Conservation (phyloP, 2,113 vertebrate species). For the Sakesphorus luctuosus region DNA sequence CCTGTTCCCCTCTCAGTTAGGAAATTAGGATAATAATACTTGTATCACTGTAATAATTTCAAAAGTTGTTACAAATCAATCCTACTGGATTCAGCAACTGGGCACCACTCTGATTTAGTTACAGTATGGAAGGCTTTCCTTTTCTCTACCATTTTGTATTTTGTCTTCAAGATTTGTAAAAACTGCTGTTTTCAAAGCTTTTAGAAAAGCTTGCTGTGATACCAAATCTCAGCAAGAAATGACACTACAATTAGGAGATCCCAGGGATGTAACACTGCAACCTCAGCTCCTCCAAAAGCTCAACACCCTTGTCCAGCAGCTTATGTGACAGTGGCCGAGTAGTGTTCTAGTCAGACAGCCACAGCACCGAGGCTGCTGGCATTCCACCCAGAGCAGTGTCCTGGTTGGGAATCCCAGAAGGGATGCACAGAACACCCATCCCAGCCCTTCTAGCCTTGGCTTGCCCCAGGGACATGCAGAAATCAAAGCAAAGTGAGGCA, state of each 20-base stretch:
- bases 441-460: not conserved
- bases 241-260: not conserved
- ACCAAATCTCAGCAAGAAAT: not conserved
- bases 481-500: not conserved
- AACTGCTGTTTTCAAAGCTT: not conserved
- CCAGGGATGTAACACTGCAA: not conserved
- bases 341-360: not conserved
- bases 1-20: not conserved
- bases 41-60: not conserved
- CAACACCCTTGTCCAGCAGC: not conserved
- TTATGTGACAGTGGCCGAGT: fast-evolving
- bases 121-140: not conserved
- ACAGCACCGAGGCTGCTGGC: fast-evolving
- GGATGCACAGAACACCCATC: fast-evolving
- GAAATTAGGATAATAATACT: not conserved
- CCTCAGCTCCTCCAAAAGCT: not conserved
- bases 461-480: fast-evolving
- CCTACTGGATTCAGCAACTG: not conserved
- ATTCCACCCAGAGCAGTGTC: fast-evolving
- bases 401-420: not conserved
- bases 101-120: not conserved
- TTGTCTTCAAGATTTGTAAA: not conserved
- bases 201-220: not conserved
- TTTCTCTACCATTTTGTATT: not conserved
- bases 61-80: not conserved